Evolutionary conservation across 2,113 vertebrate species (phyloP).

Genomic region (Tonatia bakeri): DNA sequence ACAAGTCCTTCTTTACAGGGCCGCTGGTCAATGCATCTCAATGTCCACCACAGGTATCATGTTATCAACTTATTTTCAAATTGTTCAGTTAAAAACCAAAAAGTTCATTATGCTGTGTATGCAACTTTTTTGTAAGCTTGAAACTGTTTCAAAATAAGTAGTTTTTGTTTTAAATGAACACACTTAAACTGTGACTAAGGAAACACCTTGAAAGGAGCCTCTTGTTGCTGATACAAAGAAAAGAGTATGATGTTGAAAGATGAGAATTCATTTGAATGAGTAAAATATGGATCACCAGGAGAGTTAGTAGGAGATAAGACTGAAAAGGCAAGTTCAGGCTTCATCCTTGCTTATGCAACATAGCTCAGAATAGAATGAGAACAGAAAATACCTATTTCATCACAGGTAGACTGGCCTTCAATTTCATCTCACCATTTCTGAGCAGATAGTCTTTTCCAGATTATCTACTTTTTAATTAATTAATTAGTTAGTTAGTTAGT

Average conservation of each 20-base stretch:
- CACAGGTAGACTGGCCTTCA: not conserved
- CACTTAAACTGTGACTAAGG: slow-evolving; percentile 8
- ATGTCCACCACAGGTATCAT: not conserved
- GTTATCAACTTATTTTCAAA: not conserved
- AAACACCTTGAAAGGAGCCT: not conserved
- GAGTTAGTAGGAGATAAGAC: not conserved
- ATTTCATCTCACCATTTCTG: not conserved
- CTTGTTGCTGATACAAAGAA: not conserved
- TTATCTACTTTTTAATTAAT: not conserved
- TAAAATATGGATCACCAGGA: not conserved
- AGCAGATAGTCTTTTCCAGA: not conserved
- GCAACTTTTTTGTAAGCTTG: not conserved
- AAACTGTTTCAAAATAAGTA: slow-evolving; percentile 24
- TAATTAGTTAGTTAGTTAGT: too few relatives aligned
- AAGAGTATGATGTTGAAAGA: not conserved
- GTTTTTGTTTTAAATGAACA: not conserved
- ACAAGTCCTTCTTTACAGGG: not conserved
- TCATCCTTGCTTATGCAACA: not conserved
- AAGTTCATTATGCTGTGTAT: not conserved
- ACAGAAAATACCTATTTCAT: not conserved
- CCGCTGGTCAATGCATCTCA: not conserved
- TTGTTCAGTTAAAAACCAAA: not conserved
- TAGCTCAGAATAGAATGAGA: not conserved
- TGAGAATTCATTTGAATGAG: not conserved
- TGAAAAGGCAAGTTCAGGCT: not conserved